Evolutionary conservation across 2,797 vertebrate species (phyloP).

Genomic region (Clarias pachynema): DNA sequence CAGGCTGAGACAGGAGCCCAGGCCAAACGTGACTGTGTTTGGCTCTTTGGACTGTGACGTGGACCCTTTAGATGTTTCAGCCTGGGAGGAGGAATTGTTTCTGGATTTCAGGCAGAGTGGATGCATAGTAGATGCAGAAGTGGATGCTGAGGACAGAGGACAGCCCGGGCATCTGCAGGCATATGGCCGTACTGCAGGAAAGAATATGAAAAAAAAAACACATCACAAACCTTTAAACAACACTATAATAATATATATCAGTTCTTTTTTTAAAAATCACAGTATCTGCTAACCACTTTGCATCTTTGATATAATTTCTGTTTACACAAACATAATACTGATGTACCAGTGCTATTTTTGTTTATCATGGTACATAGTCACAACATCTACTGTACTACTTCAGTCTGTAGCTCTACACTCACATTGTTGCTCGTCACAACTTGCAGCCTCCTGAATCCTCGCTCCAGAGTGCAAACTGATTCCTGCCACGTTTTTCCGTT

Average conservation of each 20-base stretch:
- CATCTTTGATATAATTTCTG: not conserved
- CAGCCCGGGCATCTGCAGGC: conserved; percentile 75
- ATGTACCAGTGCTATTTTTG: not conserved
- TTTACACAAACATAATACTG: not conserved
- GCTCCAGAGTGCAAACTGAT: conserved; percentile 47
- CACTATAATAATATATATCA: not conserved
- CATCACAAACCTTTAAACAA: not conserved
- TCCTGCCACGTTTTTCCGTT: conserved; percentile 57
- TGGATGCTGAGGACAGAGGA: conserved; percentile 65
- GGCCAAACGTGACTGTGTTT: conserved; percentile 29
- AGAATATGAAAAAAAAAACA: not conserved
- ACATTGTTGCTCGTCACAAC: conserved; percentile 59
- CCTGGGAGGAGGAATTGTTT: conserved; percentile 41
- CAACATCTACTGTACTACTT: not conserved
- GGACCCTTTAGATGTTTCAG: not conserved
- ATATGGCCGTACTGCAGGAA: conserved; percentile 61
- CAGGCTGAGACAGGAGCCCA: conserved; percentile 60
- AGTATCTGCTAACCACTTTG: not conserved
- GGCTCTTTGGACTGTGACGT: conserved; percentile 64
- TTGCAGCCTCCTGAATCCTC: conserved; percentile 58
- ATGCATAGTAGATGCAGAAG: conserved; percentile 59
- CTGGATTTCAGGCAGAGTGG: conserved; percentile 58
- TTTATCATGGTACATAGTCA: not conserved
- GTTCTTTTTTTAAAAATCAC: not conserved
- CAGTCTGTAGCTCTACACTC: conserved; percentile 24